Percentiles rank a stretch among this genome's conserved stretches.
Conservation (phyloP, 2,797 vertebrate species). For the Garrulus glandarius region DNA sequence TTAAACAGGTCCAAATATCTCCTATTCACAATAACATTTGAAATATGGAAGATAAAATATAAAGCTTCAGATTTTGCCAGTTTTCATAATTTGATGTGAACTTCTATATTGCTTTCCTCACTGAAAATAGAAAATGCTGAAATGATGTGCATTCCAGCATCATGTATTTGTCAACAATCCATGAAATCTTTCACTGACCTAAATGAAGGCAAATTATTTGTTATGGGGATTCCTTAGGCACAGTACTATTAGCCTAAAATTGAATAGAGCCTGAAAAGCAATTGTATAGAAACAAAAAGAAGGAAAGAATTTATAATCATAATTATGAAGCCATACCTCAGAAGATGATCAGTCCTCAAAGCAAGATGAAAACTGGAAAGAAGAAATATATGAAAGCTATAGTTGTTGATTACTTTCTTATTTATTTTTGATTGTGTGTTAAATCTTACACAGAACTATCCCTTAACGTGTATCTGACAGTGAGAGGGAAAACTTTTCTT, state of each 20-base stretch:
- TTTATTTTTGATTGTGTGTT: background rate
- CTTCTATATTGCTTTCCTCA: background rate
- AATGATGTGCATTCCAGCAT: background rate
- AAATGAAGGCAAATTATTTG: background rate
- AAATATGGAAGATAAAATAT: background rate
- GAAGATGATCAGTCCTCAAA: background rate
- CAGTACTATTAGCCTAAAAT: background rate
- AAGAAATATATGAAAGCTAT: background rate
- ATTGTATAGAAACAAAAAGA: background rate
- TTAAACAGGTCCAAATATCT: constrained; percentile 17
- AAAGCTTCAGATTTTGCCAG: background rate
- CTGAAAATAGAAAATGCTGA: background rate
- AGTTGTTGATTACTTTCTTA: background rate
- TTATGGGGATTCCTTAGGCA: background rate
- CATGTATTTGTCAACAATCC: background rate
- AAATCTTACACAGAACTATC: background rate
- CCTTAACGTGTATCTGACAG: background rate
- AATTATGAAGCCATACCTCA: background rate
- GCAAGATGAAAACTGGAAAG: background rate
- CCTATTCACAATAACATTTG: background rate
- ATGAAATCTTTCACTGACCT: background rate
- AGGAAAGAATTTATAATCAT: background rate
- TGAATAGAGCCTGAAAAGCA: background rate
- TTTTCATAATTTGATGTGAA: background rate
- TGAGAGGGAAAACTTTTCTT: background rate